Base-by-base conservation (phyloP, 2,113 vertebrate genomes). In the Alethe castanea region DNA sequence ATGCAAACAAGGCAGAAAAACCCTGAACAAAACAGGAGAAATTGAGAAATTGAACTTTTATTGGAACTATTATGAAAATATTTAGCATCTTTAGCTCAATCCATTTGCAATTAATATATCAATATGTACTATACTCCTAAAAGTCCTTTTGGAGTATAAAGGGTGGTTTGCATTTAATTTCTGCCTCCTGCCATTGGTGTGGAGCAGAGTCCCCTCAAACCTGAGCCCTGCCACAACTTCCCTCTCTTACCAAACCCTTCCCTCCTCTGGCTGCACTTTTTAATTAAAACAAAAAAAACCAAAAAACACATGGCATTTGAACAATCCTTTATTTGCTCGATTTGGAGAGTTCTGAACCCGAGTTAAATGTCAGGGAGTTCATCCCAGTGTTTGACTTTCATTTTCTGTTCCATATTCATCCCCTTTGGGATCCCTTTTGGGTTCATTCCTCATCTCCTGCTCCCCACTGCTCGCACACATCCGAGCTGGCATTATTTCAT, bases 351-450 rank as follows among this genome's bases (percentile, higher is more conserved):
- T 70, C 88, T 69, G 59, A 90, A 31, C 44, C 48, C 22, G 65
- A 8, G 35, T 56, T 73, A 93, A 81, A 95, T 83, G 86, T 89
- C 96, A 95, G 45, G 48, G 44, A 83, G 67, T 29, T 71, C 88
- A 52, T 52, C 12, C 6, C 17, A 15, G n/a, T 69, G 66, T 91
- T 84, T 82, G 71, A 79, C 20, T 65, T 85, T 80, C 74, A 48
- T 44, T 20, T 90, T 59, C 38, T 66, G 47, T 16, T 79, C 47
- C 62, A 42, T 15, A 20, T 35, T 22, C 52, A 40, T 40, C 40
- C 38, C 64, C 77, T 77, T 72, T 23, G 77, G 85, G 50, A 17
- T 28, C 50, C 5, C 8, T 11, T 42, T 35, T 3, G 73, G 44
- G 17, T 52, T 26, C 61, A n/a, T 66, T 15, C 71, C 35, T 64